Conservation (phyloP, 1,140 invertebrate species). For the Mizuhopecten yessoensis region DNA sequence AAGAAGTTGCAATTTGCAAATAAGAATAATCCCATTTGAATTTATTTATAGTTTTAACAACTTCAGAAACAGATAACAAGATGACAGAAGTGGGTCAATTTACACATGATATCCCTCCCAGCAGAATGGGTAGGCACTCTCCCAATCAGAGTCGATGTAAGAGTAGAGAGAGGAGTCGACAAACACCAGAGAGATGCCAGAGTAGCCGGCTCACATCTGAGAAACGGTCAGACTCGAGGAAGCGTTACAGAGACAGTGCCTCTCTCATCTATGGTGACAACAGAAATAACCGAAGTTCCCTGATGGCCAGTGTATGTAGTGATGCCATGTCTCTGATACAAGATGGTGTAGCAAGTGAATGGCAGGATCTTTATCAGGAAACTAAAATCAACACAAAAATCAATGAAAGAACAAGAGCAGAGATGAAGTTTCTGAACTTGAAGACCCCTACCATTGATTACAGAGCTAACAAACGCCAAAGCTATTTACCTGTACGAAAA, state of each 20-base stretch:
- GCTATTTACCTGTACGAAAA: not conserved
- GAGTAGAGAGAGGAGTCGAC: not conserved
- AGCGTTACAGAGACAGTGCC: conserved; percentile 47
- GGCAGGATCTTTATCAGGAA: conserved; percentile 51
- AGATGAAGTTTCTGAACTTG: not conserved
- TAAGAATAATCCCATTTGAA: too few relatives aligned
- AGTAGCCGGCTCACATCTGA: conserved; percentile 1
- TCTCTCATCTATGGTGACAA: conserved; percentile 46
- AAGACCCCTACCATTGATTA: not conserved
- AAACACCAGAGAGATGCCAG: not conserved
- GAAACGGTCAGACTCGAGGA: conserved; percentile 30
- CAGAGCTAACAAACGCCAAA: not conserved
- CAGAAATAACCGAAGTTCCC: conserved; percentile 34
- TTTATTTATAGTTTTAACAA: too few relatives aligned
- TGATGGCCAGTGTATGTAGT: conserved; percentile 49
- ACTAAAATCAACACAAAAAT: not conserved
- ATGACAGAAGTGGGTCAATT: not conserved
- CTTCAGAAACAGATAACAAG: not conserved
- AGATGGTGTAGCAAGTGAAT: not conserved
- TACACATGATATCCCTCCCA: not conserved
- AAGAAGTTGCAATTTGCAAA: too few relatives aligned
- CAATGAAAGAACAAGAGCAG: not conserved
- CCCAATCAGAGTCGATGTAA: not conserved
- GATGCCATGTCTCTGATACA: conserved; percentile 56
- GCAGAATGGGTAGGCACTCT: not conserved